Conservation (phyloP, 2,113 vertebrate genomes). For the Brachypodius melanocephalos region DNA sequence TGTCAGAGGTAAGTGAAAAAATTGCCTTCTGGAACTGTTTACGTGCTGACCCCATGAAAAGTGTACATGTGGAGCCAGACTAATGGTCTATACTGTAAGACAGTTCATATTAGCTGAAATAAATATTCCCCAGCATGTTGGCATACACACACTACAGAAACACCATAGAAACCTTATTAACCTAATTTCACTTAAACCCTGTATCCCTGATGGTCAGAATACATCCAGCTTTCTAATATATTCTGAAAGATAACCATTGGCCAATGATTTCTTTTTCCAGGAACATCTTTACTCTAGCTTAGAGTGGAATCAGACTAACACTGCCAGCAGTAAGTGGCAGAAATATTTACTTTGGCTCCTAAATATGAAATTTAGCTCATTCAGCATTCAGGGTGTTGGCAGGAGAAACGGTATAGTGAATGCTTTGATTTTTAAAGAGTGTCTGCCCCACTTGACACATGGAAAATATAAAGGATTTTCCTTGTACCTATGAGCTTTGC, state of each 20-base stretch:
- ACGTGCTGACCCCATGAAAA: not conserved
- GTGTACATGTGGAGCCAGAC: not conserved
- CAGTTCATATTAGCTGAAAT: not conserved
- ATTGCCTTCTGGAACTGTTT: not conserved
- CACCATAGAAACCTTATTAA: not conserved
- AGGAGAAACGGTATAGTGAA: conserved; percentile 19
- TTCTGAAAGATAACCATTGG: not conserved
- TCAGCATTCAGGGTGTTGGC: conserved; percentile 50
- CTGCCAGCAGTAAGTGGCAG: conserved; percentile 45
- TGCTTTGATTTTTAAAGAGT: conserved; percentile 42
- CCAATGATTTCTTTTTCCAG: conserved; percentile 49
- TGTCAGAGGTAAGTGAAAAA: not conserved
- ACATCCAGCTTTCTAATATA: conserved; percentile 37
- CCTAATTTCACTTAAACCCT: conserved; percentile 11
- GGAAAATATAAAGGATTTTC: conserved; percentile 56
- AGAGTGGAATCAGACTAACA: conserved; percentile 47
- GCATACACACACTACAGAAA: not conserved
- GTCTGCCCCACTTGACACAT: conserved; percentile 47
- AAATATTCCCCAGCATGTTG: not conserved
- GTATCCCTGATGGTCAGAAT: conserved; percentile 10
- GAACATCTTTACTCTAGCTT: conserved; percentile 57
- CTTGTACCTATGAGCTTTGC: not conserved
- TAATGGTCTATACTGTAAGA: not conserved
- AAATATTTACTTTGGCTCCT: conserved; percentile 56
- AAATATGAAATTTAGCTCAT: conserved; percentile 59